Conservation (phyloP, 2,888 invertebrate species). For the Mongoloraphidia duomilia region DNA sequence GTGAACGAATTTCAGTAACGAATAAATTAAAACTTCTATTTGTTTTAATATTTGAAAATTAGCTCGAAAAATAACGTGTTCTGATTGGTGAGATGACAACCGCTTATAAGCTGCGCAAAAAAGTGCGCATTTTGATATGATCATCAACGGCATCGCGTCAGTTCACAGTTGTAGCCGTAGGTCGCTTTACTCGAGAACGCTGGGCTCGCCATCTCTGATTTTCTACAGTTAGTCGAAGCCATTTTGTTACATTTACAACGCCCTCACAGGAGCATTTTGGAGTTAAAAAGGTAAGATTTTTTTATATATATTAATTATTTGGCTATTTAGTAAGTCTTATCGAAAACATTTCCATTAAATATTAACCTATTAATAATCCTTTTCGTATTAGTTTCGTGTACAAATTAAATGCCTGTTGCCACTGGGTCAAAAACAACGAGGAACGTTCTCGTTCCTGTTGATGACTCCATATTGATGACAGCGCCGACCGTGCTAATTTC, state of each 20-base stretch:
- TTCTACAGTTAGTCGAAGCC: constrained; percentile 26
- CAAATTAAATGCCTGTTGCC: constrained; percentile 5
- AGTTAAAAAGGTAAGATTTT: constrained; percentile 30
- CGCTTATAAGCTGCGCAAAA: too few relatives aligned
- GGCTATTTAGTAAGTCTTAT: not conserved
- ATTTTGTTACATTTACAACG: constrained; percentile 31
- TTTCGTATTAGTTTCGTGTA: not conserved
- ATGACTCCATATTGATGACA: constrained; percentile 45
- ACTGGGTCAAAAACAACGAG: not conserved
- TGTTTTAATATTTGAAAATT: too few relatives aligned
- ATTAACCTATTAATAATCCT: not conserved
- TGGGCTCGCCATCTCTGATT: constrained; percentile 35
- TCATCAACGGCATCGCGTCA: too few relatives aligned
- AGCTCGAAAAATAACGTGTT: too few relatives aligned
- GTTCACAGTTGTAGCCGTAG: too few relatives aligned
- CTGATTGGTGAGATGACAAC: too few relatives aligned
- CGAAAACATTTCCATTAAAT: too few relatives aligned
- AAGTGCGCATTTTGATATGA: too few relatives aligned
- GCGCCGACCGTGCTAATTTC: constrained; percentile 54
- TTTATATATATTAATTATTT: constrained; percentile 13
- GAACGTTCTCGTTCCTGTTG: constrained; percentile 14
- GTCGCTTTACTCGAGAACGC: constrained; percentile 22
- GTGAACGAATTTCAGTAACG: too few relatives aligned
- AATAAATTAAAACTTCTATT: too few relatives aligned
- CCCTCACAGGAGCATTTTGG: constrained; percentile 41